Percentiles rank a stretch among this genome's conserved stretches.
phyloP scores from a whole-genome alignment of 2,888 invertebrate species.

The Cenopis cana region DNA sequence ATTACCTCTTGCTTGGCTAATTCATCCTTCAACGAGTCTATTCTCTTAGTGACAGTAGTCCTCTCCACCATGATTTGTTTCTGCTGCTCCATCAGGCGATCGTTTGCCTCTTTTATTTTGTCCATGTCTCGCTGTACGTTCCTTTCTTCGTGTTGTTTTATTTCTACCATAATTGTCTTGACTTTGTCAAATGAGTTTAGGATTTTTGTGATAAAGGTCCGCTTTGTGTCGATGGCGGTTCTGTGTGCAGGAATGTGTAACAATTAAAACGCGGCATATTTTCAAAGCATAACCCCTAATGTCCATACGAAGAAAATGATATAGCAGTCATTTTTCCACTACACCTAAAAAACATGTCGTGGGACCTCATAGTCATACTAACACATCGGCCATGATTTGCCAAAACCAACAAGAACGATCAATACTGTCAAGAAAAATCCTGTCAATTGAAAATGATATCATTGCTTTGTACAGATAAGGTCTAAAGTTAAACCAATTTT shows the following conservation, averaged over 20 bases:
- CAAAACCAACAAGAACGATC: no score
- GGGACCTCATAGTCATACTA: no score
- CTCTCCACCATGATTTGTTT: slow-evolving; percentile 77
- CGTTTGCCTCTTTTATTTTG: slow-evolving; percentile 78
- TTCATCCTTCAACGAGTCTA: slow-evolving; percentile 85
- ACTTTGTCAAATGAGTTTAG: slow-evolving; percentile 80
- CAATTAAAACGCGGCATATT: neutral
- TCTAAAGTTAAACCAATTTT: no score
- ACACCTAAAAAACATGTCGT: no score
- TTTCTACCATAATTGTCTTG: slow-evolving; percentile 81
- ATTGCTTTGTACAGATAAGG: no score
- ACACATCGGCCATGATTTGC: no score
- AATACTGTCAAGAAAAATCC: no score
- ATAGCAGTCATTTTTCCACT: no score
- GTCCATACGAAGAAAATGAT: no score
- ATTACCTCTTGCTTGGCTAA: slow-evolving; percentile 83
- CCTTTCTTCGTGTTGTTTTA: slow-evolving; percentile 82
- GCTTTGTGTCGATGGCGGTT: slow-evolving; percentile 72
- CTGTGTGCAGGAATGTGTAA: slow-evolving; percentile 52
- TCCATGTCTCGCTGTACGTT: slow-evolving; percentile 84
- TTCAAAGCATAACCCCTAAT: neutral
- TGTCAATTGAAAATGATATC: no score
- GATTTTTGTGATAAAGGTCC: slow-evolving; percentile 72
- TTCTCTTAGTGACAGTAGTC: slow-evolving; percentile 74
- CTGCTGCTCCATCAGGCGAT: slow-evolving; percentile 77